Base-by-base conservation (phyloP, 2,797 vertebrate species). In the Enteromius afrohamiltoni region DNA sequence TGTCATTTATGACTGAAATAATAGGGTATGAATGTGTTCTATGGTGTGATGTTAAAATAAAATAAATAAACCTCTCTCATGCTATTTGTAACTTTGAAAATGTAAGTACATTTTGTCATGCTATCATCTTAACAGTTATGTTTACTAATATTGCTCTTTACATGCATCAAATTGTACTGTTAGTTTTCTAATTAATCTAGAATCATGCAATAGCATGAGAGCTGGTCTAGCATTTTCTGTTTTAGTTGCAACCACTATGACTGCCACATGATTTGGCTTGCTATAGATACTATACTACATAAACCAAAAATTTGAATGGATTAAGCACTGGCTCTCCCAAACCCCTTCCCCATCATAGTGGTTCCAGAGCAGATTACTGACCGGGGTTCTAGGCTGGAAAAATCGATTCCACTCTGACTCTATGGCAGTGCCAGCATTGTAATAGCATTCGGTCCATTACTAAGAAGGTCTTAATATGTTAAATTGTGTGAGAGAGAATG, bases 371-470 rank as follows among this genome's bases (percentile, higher is more conserved):
- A 3, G 47, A 31, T 74, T 74, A 74, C 71, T 53, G 29, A 53
- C 29, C 17, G 34, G 3, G 53, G 26, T 31, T 58, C 51, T 40
- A 7, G 34, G 21, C 21, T 76, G 51, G 31, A 53, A 74, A 74
- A 74, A 74, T 74, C 19, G 6, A 74, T 74, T 74, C 19, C 29
- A 74, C 71, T 55, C 19, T 8, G 21, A 2, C 26, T 17, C 9
- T 14, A n/a, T 74, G 29, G 29, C 29, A 8, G 47, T 74, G 29
- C 34, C 26, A 4, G 71, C 49, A 53, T 8, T 74, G 71, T 34
- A 74, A 74, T 74, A 74, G 37, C 49, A 74, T 74, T 53, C 49
- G n/a, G 14, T 37, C 9, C 49, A 74, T 53, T 53, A 34, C 29
- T 73, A 17, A 29, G 26, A 29, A 49, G 69, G 26, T 19, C 69